A percentile compares a stretch with the other conserved stretches of the same genome.
These are phyloP conservation scores for Drosophila kambysellisi DNA, from an alignment of 2,888 invertebrate genomes.

Conservation along the genomic window DNA sequence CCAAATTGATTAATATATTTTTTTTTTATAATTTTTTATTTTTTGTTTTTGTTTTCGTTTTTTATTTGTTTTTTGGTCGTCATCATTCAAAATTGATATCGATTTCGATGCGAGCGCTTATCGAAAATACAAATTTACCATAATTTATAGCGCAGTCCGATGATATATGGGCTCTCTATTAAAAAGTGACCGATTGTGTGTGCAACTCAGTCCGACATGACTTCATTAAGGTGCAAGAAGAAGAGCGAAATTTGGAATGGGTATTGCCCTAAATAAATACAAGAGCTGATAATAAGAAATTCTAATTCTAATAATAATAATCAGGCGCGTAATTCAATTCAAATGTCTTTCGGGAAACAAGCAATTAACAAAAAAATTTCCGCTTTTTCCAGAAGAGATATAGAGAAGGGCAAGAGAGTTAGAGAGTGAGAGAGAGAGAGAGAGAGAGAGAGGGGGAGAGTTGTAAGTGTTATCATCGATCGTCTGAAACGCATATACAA, in stretches of 20 bases:
- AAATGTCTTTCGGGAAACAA: slow-evolving; percentile 66
- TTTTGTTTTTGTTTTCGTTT: not conserved
- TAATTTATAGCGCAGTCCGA: slow-evolving; percentile 34
- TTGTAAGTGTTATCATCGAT: slow-evolving; percentile 63
- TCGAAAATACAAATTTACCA: slow-evolving; percentile 50
- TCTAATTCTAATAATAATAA: slow-evolving; percentile 54
- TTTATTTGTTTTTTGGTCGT: slow-evolving; percentile 3
- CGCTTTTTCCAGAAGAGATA: slow-evolving; percentile 8
- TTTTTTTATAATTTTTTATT: not conserved
- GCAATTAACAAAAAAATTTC: slow-evolving; percentile 70
- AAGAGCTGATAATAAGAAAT: slow-evolving; percentile 48
- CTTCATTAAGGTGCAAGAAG: slow-evolving; percentile 55
- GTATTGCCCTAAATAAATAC: slow-evolving; percentile 70
- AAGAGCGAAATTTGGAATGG: not conserved
- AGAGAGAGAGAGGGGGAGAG: not conserved
- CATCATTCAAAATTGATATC: slow-evolving; percentile 47
- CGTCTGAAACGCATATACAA: slow-evolving; percentile 57
- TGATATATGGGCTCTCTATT: slow-evolving; percentile 24
- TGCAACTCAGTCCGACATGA: slow-evolving; percentile 31
- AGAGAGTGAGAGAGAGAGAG: not conserved
- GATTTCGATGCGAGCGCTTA: slow-evolving; percentile 25
- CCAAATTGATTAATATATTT: slow-evolving; percentile 47
- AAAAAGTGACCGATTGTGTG: slow-evolving; percentile 59
- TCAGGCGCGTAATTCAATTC: slow-evolving; percentile 73
- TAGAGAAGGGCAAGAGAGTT: not conserved